Base-by-base conservation (phyloP, 2,888 invertebrate species). In the Protula sp. region DNA sequence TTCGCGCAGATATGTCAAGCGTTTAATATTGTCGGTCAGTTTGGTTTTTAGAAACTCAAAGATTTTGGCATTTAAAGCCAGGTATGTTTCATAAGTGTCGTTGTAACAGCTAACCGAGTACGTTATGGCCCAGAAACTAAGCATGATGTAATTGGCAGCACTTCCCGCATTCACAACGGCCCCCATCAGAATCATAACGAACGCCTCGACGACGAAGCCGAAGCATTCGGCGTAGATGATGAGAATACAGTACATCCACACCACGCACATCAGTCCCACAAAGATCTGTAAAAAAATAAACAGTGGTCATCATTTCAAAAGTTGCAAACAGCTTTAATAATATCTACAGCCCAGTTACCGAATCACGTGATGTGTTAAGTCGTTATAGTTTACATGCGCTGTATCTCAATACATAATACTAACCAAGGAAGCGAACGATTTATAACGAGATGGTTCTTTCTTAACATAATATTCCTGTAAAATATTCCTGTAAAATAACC, bases 111-210 rank as follows among this genome's bases (percentile, higher is more conserved):
- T 71, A 61, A 73, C 71, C 71, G 74, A 74, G 68, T 79, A 78
- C 19, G 77, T 72, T 24, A 76, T 65, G 5, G 76, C 74, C 55
- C 77, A 70, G 30, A 78, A 64, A 9, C 69, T 74, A 70, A 79
- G 74, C 26, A 75, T 72, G 28, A 77, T 71, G 59, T 79, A 78
- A 50, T 75, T 70, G 3, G 74, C 69, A 1, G 74, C 74, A 24
- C 70, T 68, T 22, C 73, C 72, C 0, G 77, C 77, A 54, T 78
- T 79, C 5, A 79, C 73, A 28, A 78, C 74, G 48, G 78, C 75
- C 0, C 79, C 78, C 74, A 78, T 75, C 71, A 78, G 71, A 0
- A 76, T 75, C 56, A 77, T 74, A n/a, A 74, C 74, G 59, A 72
- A 58, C 4, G 76, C 70, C 62, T 79, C 77, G 3, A 76, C 72